Conservation (phyloP, 2,888 invertebrate genomes). For the Bhutanitis thaidina region DNA sequence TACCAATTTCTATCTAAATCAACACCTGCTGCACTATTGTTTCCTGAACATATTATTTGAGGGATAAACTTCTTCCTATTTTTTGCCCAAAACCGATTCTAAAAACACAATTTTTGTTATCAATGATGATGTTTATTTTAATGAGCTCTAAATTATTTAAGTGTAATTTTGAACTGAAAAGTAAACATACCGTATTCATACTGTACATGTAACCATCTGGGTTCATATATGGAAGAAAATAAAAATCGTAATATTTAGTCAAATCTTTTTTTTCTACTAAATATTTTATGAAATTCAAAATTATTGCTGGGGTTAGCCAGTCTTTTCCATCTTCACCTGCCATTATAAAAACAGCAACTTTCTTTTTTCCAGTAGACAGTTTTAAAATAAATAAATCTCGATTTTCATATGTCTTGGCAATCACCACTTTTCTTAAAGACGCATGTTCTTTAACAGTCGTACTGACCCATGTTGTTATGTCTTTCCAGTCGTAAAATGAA, state of each 20-base stretch:
- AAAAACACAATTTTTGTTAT: slow-evolving; percentile 20
- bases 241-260: slow-evolving; percentile 46
- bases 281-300: slow-evolving; percentile 43
- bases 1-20: slow-evolving; percentile 64
- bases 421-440: slow-evolving; percentile 38
- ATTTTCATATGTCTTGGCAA: slow-evolving; percentile 50
- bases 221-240: slow-evolving; percentile 60
- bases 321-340: slow-evolving; percentile 64
- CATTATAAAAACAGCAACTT: slow-evolving; percentile 49
- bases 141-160: no score
- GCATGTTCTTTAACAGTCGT: slow-evolving; percentile 29
- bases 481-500: slow-evolving; percentile 37
- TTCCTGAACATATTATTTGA: slow-evolving; percentile 35
- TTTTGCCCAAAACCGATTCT: slow-evolving; percentile 58
- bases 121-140: no score
- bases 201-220: slow-evolving; percentile 66
- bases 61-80: slow-evolving; percentile 50
- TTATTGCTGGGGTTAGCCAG: slow-evolving; percentile 53
- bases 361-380: slow-evolving; percentile 37
- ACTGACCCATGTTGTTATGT: slow-evolving; percentile 39
- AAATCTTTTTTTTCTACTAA: slow-evolving; percentile 35
- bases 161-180: not conserved
- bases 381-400: slow-evolving; percentile 51
- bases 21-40: slow-evolving; percentile 44
- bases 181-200: slow-evolving; percentile 38